Base-by-base conservation (phyloP, 2,113 vertebrate species). In the Turdus rufiventris region DNA sequence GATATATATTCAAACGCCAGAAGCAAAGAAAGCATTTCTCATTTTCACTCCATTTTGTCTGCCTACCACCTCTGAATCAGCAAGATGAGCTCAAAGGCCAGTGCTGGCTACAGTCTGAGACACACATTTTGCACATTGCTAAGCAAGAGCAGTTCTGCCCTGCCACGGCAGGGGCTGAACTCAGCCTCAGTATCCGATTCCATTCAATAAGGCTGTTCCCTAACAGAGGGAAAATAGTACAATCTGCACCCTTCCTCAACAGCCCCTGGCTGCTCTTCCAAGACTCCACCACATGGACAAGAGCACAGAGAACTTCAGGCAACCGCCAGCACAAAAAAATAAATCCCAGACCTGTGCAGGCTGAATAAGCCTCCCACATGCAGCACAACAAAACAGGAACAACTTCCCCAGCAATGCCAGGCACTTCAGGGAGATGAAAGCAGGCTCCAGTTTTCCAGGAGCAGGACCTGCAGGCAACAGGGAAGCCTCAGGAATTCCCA, bases 261-360 rank as follows among this genome's bases (percentile, higher is more conserved):
- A 88, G 78, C 26, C 83, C 70, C 14, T 11, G 31, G 48, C n/a
- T 51, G 43, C 56, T 72, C 78, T 60, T 65, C 74, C 3, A 1
- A 53, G 31, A 61, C 15, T 31, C 34, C 6, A 0, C 38, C 9
- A 36, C 25, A 5, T 2, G 0, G 45, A 18, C 5, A 66, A 53
- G 4, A 74, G 47, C 68, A 58, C 0, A 0, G 8, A 73, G 54
- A 74, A 53, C 42, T 50, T 48, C 65, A 19, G 53, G 76, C 40
- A 38, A 77, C 2, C 0, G 1, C 15, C 68, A 18, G 24, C 29
- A 54, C n/a, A 28, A 62, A 53, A 88, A 56, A 66, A n/a, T 1
- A 36, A 66, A 60, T 3, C 10, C 3, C 33, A 81, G 84, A 53
- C 25, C 34, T 63, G 8, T 56, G 50, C 40, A 80, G 25, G 34